Base-by-base conservation (phyloP, 2,113 vertebrate species). In the Girardinichthys multiradiatus region DNA sequence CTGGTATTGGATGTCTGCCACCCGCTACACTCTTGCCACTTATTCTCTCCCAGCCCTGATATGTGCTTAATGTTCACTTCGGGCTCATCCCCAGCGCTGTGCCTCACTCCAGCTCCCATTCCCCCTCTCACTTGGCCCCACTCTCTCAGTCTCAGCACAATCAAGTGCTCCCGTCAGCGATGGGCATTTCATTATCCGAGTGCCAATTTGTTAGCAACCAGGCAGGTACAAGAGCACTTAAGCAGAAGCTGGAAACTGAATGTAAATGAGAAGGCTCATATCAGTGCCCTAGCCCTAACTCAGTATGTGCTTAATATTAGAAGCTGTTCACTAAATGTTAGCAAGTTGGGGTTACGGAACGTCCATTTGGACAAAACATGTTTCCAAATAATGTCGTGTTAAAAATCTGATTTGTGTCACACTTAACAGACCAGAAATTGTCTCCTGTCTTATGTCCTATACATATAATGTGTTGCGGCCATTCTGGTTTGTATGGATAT, bases 141-240 rank as follows among this genome's bases (percentile, higher is more conserved):
- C 72, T 85, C 82, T 76, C 72, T 82, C 79, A 62, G 84, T 69
- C 87, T 88, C 88, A 86, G 84, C 80, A 89, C 83, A 90, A 86
- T 91, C 89, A 76, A 90, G 82, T 87, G 77, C 82, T 74, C 88
- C 84, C 65, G 69, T 90, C 90, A 89, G 84, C 80, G 42, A 82
- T 80, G 80, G 81, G 83, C 82, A 90, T 92, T 86, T 92, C 89
- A 93, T 93, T 92, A 92, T 77, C 77, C 82, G 89, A 92, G 89
- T 89, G 87, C 79, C 82, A 89, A 88, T 84, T 85, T 86, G 86
- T 88, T 83, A 82, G 91, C 85, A 85, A 90, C 73, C 26, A 7
- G 77, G 74, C 91, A 92, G 86, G 90, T 91, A 91, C 67, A 62
- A 42, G 26, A 74, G 74, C 82, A 80, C 82, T 86, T 84, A 74